Evolutionary conservation across 2,888 invertebrate species (phyloP).

Genomic region (Platypus cylindrus): DNA sequence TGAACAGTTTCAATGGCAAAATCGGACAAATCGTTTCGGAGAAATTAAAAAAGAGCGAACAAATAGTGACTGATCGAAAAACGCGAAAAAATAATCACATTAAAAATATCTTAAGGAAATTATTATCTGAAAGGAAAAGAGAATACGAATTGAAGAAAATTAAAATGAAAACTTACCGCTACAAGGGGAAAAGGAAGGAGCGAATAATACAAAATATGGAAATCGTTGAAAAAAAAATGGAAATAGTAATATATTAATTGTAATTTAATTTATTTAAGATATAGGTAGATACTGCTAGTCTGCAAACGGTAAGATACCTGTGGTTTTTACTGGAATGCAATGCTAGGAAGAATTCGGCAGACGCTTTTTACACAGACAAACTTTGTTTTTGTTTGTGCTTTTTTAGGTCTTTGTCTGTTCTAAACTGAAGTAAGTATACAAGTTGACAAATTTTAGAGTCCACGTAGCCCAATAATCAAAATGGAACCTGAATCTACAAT

Average conservation of each 20-base stretch:
- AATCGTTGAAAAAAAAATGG: slow-evolving; percentile 13
- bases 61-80: slow-evolving; percentile 5
- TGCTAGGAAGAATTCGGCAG: too few species aligned
- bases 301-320: too few species aligned
- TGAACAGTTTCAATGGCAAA: slow-evolving; percentile 6
- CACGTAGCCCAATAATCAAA: too few species aligned
- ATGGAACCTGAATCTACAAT: not conserved
- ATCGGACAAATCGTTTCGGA: slow-evolving; percentile 9
- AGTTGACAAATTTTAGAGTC: too few species aligned
- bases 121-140: slow-evolving; percentile 13
- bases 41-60: slow-evolving; percentile 13
- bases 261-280: too few species aligned
- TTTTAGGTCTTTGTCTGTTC: too few species aligned
- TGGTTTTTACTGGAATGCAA: too few species aligned
- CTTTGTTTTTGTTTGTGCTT: too few species aligned
- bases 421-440: too few species aligned
- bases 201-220: slow-evolving; percentile 15
- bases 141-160: slow-evolving; percentile 8
- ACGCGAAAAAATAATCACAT: slow-evolving; percentile 12
- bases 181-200: slow-evolving; percentile 12
- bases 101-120: slow-evolving; percentile 14
- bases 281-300: too few species aligned
- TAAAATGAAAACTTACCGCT: slow-evolving; percentile 8
- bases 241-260: too few species aligned
- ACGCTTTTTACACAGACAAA: too few species aligned